phyloP scores from a whole-genome alignment of 2,888 invertebrate genomes.

The Mythimna vitellina region DNA sequence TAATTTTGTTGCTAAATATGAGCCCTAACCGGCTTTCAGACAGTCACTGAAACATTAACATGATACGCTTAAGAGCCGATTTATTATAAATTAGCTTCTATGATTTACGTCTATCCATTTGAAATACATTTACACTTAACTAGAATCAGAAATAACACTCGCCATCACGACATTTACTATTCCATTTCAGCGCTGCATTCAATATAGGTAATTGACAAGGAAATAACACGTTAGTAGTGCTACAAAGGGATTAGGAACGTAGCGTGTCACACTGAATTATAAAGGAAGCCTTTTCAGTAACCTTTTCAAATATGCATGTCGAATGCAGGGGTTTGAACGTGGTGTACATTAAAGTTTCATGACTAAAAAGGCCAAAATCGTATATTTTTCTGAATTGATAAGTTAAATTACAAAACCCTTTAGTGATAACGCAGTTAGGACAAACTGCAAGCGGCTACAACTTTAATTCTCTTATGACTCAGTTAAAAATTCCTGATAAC shows the following conservation, averaged over 20 bases:
- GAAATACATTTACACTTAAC: not conserved
- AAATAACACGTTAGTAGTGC: not conserved
- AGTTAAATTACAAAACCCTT: not conserved
- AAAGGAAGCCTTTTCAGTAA: slow-evolving; percentile 9
- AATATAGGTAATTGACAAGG: slow-evolving; percentile 2
- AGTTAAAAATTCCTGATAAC: slow-evolving; percentile 34
- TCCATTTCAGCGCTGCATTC: not conserved
- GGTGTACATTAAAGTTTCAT: not conserved
- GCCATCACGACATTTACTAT: not conserved
- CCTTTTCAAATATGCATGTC: not conserved
- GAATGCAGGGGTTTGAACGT: not conserved
- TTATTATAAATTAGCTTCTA: no score
- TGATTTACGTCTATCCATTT: not conserved
- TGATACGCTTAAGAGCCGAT: no score
- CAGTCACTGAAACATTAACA: not conserved
- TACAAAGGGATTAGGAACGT: not conserved
- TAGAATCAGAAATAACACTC: slow-evolving; percentile 1
- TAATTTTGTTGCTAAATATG: not conserved
- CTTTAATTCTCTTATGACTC: slow-evolving; percentile 29
- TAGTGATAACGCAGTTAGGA: not conserved
- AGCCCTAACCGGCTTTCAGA: not conserved
- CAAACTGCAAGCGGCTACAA: not conserved
- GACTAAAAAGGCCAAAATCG: not conserved
- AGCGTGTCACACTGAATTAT: slow-evolving; percentile 19
- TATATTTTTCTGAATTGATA: not conserved